phyloP scores from a whole-genome alignment of 1,140 invertebrate genomes.

The Goniozus legneri region DNA sequence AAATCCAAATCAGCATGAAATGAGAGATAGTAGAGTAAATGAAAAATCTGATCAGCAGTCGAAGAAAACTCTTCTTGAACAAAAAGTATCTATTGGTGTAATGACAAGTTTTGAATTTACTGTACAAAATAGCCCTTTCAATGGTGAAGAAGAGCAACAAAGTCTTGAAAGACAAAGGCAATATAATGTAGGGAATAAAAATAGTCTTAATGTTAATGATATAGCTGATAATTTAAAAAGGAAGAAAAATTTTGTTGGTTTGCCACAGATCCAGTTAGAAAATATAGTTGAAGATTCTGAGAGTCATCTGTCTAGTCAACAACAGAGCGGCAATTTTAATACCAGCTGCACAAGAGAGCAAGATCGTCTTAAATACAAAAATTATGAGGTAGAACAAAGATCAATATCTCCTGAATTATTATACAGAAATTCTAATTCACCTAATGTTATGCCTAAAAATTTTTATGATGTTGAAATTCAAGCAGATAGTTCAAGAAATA shows the following conservation, averaged over 20 bases:
- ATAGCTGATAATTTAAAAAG: conserved; percentile 33
- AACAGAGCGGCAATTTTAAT: conserved; percentile 34
- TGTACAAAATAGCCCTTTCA: conserved; percentile 49
- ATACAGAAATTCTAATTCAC: background rate
- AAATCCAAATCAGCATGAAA: background rate
- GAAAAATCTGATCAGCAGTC: conserved; percentile 18
- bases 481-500: too few species aligned
- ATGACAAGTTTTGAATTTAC: conserved; percentile 70
- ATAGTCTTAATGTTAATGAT: conserved; percentile 38
- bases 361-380: conserved; percentile 13
- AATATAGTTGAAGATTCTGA: conserved; percentile 49
- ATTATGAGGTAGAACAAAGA: conserved; percentile 4
- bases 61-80: conserved; percentile 40
- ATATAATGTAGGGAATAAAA: conserved; percentile 37
- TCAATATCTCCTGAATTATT: background rate
- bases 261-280: conserved; percentile 33
- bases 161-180: conserved; percentile 45
- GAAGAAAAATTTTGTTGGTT: conserved; percentile 33
- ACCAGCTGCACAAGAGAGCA: conserved; percentile 12
- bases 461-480: too few species aligned
- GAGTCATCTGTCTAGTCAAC: conserved; percentile 43
- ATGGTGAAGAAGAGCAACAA: conserved; percentile 44
- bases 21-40: conserved; percentile 9
- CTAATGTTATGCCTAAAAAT: background rate
- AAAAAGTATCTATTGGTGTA: conserved; percentile 66